Base-by-base conservation (phyloP, 1,140 invertebrate species). In the Stegodyphus dumicola region DNA sequence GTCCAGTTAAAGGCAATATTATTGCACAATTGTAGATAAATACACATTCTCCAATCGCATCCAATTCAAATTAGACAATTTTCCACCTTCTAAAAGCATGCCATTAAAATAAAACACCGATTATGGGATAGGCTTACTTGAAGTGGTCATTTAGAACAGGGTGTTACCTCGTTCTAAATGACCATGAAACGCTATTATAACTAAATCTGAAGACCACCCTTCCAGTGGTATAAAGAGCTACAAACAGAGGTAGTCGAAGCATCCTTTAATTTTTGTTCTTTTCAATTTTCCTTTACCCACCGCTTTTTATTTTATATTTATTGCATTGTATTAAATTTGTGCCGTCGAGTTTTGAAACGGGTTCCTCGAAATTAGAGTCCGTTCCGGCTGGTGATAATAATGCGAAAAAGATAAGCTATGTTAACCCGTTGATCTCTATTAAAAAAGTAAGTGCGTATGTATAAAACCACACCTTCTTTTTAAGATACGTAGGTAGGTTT, bases 341-440 rank as follows among this genome's bases (percentile, higher is more conserved):
- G 54, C 60, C 49, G 60, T 75, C 73, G 74, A 67, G 80, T 75
- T 75, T 66, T 80, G 6, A 52, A 51, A 70, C 70, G 64, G 18
- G 67, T 33, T 33, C 33, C 33, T 33, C 33, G 33, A 83, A 75
- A 83, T 83, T 83, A 83, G 60, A 83, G 70, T 66, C 75, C 56
- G 71, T 75, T 75, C 64, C 73, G 48, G 33, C 67, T 67, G 70
- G 80, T 54, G 80, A 83, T 83, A 83, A 83, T 83, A 75, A 75
- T 18, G 15, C 56, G 60, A 60, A 83, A 83, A 83, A 75, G 80
- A 83, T 83, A 17, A 18, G 33, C 80, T 13, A 71, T 75, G 71
- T 83, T 83, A 83, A 83, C 80, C 80, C 71, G 80, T 66, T 83
- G 80, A 83, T 75, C 80, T 71, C 71, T 75, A 83, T 83, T 83